These are phyloP conservation scores for Dysmachus trigonus DNA, from an alignment of 2,888 invertebrate species.

Conservation along the genomic window DNA sequence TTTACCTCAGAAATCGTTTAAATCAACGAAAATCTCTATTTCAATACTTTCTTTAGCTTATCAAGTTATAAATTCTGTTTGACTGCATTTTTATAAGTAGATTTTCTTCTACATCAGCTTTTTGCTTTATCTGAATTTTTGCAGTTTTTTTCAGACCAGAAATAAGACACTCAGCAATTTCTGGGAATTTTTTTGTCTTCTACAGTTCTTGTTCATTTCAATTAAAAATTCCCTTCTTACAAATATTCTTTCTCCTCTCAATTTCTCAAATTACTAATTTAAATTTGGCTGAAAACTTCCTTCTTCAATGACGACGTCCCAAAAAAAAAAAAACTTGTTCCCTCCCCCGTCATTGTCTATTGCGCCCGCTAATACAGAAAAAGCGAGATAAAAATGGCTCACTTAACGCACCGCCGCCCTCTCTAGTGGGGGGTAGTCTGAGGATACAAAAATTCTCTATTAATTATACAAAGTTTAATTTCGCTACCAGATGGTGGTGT, in stretches of 20 bases:
- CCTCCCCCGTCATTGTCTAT: neutral
- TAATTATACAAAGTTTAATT: slow-evolving; percentile 24
- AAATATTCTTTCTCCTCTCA: neutral
- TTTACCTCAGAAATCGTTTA: no score
- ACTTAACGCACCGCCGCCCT: neutral
- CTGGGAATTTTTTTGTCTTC: neutral
- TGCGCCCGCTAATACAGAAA: neutral
- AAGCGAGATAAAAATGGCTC: neutral
- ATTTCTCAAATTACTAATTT: neutral
- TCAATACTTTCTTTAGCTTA: no score
- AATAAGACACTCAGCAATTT: neutral
- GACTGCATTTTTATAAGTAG: neutral
- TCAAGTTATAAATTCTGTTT: neutral
- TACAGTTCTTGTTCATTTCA: neutral
- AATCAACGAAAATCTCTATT: no score
- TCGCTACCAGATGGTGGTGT: slow-evolving; percentile 9
- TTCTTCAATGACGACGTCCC: neutral
- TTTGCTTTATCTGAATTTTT: neutral
- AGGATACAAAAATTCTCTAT: neutral
- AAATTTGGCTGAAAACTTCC: neutral
- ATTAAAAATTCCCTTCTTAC: neutral
- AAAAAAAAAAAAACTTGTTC: neutral
- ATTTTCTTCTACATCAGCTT: neutral
- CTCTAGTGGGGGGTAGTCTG: neutral
- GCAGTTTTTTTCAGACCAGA: neutral